Evolutionary conservation across 2,797 vertebrate genomes (phyloP).

Genomic region (Sebastolobus altivelis): DNA sequence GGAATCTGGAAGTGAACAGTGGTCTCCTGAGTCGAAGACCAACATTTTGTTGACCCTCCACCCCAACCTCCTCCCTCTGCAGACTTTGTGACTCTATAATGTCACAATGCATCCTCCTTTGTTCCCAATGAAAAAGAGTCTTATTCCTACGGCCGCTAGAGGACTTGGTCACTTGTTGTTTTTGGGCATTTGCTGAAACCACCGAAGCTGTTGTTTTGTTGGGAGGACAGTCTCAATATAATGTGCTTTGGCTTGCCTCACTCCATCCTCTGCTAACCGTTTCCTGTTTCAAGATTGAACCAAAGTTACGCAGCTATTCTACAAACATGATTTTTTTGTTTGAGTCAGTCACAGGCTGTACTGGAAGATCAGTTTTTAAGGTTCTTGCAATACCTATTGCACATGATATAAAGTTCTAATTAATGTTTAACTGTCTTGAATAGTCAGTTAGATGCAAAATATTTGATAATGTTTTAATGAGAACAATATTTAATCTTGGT

Average conservation of each 20-base stretch:
- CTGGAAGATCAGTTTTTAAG: background rate
- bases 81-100: constrained; percentile 1
- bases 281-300: background rate
- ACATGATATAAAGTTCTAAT: constrained; percentile 13
- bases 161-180: background rate
- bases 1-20: background rate
- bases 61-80: background rate
- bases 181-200: background rate
- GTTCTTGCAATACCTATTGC: background rate
- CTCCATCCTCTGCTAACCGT: background rate
- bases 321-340: background rate
- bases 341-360: background rate
- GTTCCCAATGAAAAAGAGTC: background rate
- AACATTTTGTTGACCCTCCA: constrained; percentile 1
- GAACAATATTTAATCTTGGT: background rate
- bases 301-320: background rate
- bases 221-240: background rate
- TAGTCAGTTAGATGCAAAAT: background rate
- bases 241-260: background rate
- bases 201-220: background rate
- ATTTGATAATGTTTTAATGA: constrained; percentile 4
- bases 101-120: background rate
- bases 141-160: background rate
- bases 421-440: background rate
- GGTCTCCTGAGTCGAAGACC: background rate